Evolutionary conservation across 1,140 invertebrate genomes (phyloP), one percentile per base, ranked within the genome.

Genomic region (Drosophila trapezifrons): DNA sequence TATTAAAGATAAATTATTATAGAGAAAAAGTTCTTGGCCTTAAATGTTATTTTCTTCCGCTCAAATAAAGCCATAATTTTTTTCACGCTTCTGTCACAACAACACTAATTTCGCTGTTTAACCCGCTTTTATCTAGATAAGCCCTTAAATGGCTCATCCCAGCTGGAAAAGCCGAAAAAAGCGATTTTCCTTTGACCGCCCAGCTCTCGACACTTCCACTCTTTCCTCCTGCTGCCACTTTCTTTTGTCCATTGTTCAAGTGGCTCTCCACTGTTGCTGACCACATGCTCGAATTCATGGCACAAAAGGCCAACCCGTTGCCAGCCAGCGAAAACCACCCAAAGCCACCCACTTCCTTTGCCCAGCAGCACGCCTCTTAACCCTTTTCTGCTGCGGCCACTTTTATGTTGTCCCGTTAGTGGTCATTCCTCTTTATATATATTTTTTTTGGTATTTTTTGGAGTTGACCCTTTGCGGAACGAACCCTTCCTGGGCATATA

Each of bases 261-360:
- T 76, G 63, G 66, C 54, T 78, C 71, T 58, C 37, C 43, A 55
- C 29, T 55, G 67, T 58, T 71, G 52, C 79, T 89, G 84, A 83
- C 83, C 84, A 87, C 84, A 87, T 87, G 83, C 72, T 83, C 79
- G 42, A 73, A 87, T 87, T 80, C 51, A 35, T 58, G 43, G 58
- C 43, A 80, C 63, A 80, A 80, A 70, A 45, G 77, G 40, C 70
- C 54, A 67, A 45, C 22, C 57, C 49, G 32, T 55, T 37, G 20
- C 59, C 59, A 37, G 18, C 46, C 52, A 58, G 37, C 60, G 17
- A 42, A 35, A 62, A 25, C 60, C 67, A 55, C 40, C 37, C 40
- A 38, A 15, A 13, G 35, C 40, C 40, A 67, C 57, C 67, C 56
- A 74, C 57, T 63, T 64, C 71, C 59, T 46, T 65, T 56, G 60